Percentiles rank a stretch among this genome's conserved stretches.
These are phyloP conservation scores for Myotis davidii DNA, from an alignment of 2,113 vertebrate species.

Conservation along the genomic window DNA sequence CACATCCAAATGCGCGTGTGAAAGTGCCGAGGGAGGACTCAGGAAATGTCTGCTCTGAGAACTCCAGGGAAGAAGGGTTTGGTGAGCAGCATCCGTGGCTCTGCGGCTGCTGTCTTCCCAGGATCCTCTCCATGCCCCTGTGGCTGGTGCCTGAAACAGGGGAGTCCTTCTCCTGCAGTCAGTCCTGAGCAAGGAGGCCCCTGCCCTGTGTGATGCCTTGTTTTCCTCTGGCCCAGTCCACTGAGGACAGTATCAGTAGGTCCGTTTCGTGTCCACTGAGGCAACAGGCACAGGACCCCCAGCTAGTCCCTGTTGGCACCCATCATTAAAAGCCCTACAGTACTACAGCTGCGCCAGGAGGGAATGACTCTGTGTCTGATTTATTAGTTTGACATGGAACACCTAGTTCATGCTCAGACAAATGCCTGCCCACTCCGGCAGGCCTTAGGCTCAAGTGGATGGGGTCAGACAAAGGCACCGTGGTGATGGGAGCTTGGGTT, in stretches of 20 bases:
- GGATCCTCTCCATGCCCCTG: background rate
- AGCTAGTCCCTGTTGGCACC: background rate
- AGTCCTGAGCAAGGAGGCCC: background rate
- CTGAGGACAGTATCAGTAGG: background rate
- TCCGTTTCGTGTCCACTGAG: background rate
- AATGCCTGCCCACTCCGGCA: fast-evolving
- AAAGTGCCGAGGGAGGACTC: background rate
- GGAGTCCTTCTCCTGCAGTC: too few species aligned
- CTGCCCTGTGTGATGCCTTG: background rate
- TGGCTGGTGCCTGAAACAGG: background rate
- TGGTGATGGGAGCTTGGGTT: background rate
- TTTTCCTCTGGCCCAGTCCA: too few species aligned
- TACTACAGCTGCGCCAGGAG: background rate
- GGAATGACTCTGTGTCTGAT: too few species aligned
- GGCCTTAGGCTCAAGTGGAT: background rate
- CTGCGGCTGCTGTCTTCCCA: background rate
- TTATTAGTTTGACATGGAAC: background rate
- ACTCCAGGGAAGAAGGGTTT: background rate
- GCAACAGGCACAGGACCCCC: background rate
- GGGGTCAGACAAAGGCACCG: background rate
- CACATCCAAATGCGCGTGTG: fast-evolving
- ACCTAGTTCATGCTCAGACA: background rate
- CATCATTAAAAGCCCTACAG: background rate
- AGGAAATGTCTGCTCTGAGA: background rate
- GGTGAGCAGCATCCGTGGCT: background rate